Base-by-base conservation (phyloP, 2,797 vertebrate genomes). In the Molossus molossus region DNA sequence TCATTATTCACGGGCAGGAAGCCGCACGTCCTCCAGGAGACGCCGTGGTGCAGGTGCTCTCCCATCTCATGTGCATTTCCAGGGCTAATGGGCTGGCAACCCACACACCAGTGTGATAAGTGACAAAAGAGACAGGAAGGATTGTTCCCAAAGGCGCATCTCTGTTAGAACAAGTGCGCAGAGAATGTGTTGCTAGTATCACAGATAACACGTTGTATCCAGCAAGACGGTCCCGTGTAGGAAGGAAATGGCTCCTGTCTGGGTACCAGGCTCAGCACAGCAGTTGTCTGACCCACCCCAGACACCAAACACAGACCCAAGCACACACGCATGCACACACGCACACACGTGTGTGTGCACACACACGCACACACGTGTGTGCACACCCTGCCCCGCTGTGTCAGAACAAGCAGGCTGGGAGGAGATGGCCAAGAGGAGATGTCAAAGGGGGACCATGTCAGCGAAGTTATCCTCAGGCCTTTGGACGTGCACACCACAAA, bases 181-280 rank as follows among this genome's bases (percentile, higher is more conserved):
- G 97, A 95, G 98, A 97, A 97, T 97, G 93, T 94, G 96, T 92
- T 79, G 95, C 97, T 97, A 97, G 98, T 97, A 96, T 97, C 97
- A 97, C 96, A 98, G 98, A 97, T 95, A 98, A 97, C 95, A 95
- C 93, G 90, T 97, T 90, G 95, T 96, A 97, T 98, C 98, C 97
- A 98, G 97, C 4, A 45, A 96, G 93, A 95, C 87, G 94, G 97
- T 97, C 97, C 97, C 96, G 96, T 58, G 95, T 97, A 93, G 97
- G 90, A 97, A 97, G 98, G 95, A 97, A 98, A 97, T 96, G 97
- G 97, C 96, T 98, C 77, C 73, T 83, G 55, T 25, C 29, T 72
- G 53, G 53, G 10, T 27, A 2, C 25, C 29, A 45, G 92, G 40
- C 85, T 37, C 72, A 14, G 25, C 21, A 3, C 2, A 23, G 64